Evolutionary conservation across 2,888 invertebrate species (phyloP).

Genomic region (Pristionchus maxplancki): DNA sequence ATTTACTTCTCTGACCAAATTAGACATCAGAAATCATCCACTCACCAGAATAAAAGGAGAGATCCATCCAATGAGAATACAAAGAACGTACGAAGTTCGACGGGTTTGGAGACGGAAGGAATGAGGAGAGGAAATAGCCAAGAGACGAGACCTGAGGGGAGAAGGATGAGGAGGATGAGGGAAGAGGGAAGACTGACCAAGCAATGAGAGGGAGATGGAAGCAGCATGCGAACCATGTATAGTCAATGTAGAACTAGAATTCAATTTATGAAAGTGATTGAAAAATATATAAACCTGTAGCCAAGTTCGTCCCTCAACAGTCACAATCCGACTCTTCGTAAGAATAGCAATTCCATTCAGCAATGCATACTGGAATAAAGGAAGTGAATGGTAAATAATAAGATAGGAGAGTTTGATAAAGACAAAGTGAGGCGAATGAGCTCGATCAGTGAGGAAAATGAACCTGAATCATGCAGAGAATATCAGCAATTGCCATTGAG

Average conservation of each 20-base stretch:
- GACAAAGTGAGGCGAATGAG: neutral
- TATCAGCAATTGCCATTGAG: neutral
- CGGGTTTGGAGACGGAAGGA: neutral
- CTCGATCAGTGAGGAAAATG: neutral
- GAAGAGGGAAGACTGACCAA: neutral
- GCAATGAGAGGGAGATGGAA: constrained; percentile 41
- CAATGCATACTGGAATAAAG: neutral
- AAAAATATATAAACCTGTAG: constrained; percentile 11
- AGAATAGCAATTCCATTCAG: constrained; percentile 37
- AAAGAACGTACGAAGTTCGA: neutral
- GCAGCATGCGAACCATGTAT: constrained; percentile 35
- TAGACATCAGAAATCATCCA: neutral
- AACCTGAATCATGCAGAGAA: constrained; percentile 40
- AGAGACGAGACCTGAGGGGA: constrained; percentile 10
- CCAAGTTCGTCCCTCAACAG: neutral
- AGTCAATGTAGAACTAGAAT: constrained; percentile 38
- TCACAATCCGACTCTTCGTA: constrained; percentile 11
- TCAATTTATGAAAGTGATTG: neutral
- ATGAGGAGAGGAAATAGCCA: constrained; percentile 35
- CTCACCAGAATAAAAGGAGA: neutral
- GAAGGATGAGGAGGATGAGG: neutral
- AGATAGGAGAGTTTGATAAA: no score
- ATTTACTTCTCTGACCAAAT: neutral
- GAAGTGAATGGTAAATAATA: no score
- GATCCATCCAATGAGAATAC: neutral